Evolutionary conservation across 2,888 invertebrate species (phyloP), one percentile per base, ranked within the genome.

Genomic region (Drosophila diplacantha): DNA sequence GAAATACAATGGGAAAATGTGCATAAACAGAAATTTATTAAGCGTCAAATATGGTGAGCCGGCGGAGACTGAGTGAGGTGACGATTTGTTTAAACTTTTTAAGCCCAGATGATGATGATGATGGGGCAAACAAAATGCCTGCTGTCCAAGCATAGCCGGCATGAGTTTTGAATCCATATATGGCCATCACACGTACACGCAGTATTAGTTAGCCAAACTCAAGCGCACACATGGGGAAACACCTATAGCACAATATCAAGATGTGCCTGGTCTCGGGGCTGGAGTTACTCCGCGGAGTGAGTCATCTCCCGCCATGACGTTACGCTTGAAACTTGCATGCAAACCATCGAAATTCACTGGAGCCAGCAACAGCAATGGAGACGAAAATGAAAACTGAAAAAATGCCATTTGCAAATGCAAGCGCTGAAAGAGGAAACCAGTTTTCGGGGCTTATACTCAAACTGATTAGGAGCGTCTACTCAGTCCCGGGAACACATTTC

Each of bases 1-100:
- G 50, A 39, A 46, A 55, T 43, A 67, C 49, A 52, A 50, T 50
- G 26, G 20, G 43, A 34, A 39, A 70, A 64, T 75, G 66, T 71
- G 79, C 80, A 75, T 74, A 77, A 74, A 63, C 75, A 63, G 53
- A 81, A 81, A 79, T 73, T 81, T 81, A 81, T 78, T 72, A 78
- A 74, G 71, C 79, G 66, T 69, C 76, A 81, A 83, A 83, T 83
- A 81, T 83, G 83, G 81, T n/a, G 61, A 61, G 41, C 60, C 41
- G 14, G 39, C 22, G 39, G 47, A 37, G 20, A 47, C 35, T 32
- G 26, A 60, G 41, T 46, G 60, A 60, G 47, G 60, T 72, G 79
- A 81, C 75, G 64, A 77, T 72, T 68, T 79, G 71, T 71, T 76
- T 71, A 64, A 72, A 78, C 38, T 51, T 65, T 68, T 55, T 20